phyloP scores from a whole-genome alignment of 2,888 invertebrate species.

The Eupeodes latifasciatus region DNA sequence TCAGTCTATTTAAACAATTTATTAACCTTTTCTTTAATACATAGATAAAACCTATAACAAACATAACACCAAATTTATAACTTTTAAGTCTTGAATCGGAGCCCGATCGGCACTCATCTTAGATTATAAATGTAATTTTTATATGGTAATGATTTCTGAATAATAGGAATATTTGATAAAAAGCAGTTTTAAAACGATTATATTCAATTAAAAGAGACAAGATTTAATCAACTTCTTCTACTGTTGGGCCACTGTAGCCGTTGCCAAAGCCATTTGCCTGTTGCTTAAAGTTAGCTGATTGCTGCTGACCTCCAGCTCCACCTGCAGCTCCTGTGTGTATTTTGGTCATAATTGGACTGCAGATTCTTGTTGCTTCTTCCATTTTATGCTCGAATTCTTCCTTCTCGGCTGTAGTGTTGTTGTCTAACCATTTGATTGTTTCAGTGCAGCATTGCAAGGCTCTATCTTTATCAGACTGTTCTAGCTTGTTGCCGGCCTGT shows the following conservation, averaged over 20 bases:
- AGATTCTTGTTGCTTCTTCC: conserved; percentile 82
- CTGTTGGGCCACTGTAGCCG: conserved; percentile 81
- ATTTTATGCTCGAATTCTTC: conserved; percentile 88
- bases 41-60: no score
- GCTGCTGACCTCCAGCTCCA: not conserved
- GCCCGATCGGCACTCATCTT: no score
- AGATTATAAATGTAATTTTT: no score
- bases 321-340: conserved; percentile 66
- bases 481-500: conserved; percentile 87
- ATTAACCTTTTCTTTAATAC: no score
- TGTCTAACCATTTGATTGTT: conserved; percentile 90
- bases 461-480: conserved; percentile 89
- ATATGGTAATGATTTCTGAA: no score
- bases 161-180: no score
- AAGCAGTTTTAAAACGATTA: not conserved
- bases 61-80: no score
- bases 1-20: no score
- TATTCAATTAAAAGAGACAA: no score
- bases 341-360: conserved; percentile 85
- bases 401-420: conserved; percentile 90
- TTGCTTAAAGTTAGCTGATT: conserved; percentile 82
- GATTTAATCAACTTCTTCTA: conserved; percentile 55
- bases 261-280: conserved; percentile 85
- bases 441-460: conserved; percentile 87
- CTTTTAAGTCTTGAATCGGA: no score